Evolutionary conservation across 2,797 vertebrate genomes (phyloP).

Genomic region (Propithecus deckenii): DNA sequence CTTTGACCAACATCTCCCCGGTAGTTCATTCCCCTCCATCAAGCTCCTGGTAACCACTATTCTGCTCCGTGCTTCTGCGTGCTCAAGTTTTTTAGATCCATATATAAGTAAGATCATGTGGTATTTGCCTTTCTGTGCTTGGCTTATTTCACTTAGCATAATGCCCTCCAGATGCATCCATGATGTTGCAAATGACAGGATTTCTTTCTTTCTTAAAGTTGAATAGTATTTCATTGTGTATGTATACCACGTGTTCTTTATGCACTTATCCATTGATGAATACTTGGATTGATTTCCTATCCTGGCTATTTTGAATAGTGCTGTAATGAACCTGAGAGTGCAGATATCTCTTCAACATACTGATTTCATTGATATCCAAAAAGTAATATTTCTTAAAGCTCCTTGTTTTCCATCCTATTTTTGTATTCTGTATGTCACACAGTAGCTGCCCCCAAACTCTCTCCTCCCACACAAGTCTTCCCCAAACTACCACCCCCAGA

Average conservation of each 20-base stretch:
- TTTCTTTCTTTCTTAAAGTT: not conserved
- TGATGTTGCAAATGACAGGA: not conserved
- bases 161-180: not conserved
- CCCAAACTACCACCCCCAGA: not conserved
- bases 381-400: not conserved
- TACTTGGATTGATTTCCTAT: not conserved
- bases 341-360: not conserved
- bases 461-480: not conserved
- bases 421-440: not conserved
- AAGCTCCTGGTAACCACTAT: not conserved
- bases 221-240: not conserved
- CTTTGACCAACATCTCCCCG: not conserved
- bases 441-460: not conserved
- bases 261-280: not conserved
- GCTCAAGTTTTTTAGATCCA: not conserved
- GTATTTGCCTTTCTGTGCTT: not conserved
- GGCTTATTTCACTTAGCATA: not conserved
- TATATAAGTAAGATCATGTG: not conserved
- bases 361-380: not conserved
- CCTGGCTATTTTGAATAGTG: not conserved
- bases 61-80: not conserved
- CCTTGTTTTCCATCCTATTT: not conserved
- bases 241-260: not conserved
- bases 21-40: rapidly evolving
- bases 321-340: not conserved